These are phyloP conservation scores for Oxygymnocypris stewartii DNA, from an alignment of 2,113 vertebrate species.

Conservation along the genomic window DNA sequence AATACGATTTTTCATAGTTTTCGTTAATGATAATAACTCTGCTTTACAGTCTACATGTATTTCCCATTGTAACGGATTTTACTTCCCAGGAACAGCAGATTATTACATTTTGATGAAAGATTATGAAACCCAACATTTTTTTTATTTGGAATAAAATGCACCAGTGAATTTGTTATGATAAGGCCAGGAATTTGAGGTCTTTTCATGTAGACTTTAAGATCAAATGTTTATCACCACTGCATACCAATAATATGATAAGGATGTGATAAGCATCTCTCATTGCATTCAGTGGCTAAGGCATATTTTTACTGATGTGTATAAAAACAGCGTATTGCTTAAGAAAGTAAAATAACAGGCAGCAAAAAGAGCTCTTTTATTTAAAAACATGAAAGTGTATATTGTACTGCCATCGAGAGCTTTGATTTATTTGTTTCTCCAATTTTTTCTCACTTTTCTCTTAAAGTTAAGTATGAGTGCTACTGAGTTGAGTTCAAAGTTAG, in stretches of 20 bases:
- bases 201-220: background rate
- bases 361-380: constrained; percentile 1
- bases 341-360: background rate
- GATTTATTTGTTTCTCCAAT: background rate
- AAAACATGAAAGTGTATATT: background rate
- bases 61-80: background rate
- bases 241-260: background rate
- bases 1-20: background rate
- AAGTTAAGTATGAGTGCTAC: background rate
- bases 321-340: background rate
- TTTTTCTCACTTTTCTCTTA: background rate
- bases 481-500: background rate
- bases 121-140: background rate
- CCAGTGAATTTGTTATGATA: background rate
- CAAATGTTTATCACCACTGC: background rate
- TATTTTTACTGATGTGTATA: background rate
- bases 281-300: background rate
- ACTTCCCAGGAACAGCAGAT: background rate
- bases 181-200: background rate
- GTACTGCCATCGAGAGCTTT: background rate
- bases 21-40: background rate
- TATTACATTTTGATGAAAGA: background rate
- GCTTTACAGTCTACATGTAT: background rate
- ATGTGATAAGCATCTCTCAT: background rate
- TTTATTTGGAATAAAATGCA: background rate